A percentile compares a stretch with the other conserved stretches of the same genome.
Conservation (phyloP, 2,797 vertebrate genomes). For the Micromesistius poutassou region DNA sequence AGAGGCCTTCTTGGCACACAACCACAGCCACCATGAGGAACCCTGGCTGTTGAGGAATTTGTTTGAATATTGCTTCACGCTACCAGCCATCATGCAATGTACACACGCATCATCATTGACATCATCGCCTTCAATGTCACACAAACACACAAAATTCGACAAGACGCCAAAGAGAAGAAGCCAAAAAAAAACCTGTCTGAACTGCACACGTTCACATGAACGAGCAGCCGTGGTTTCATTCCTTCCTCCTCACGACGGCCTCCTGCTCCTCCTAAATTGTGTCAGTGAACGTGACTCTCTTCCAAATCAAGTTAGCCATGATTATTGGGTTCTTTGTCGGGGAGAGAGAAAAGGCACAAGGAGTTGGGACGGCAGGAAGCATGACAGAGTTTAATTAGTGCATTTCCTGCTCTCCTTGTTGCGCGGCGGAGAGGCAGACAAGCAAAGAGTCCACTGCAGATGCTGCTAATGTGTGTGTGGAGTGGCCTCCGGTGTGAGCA, state of each 20-base stretch:
- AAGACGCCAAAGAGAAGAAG: too few relatives aligned
- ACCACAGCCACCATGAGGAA: slow-evolving; percentile 11
- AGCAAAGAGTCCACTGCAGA: slow-evolving; percentile 34
- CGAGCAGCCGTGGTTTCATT: not conserved
- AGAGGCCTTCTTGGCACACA: slow-evolving; percentile 16
- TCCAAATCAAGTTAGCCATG: slow-evolving; percentile 59
- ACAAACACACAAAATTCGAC: too few relatives aligned
- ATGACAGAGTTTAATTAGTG: slow-evolving; percentile 63
- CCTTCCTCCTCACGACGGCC: not conserved
- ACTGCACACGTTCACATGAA: not conserved
- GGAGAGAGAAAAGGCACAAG: not conserved
- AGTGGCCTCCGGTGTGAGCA: slow-evolving; percentile 19
- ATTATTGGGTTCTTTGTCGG: slow-evolving; percentile 55
- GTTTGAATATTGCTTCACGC: slow-evolving; percentile 15
- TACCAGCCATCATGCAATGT: not conserved
- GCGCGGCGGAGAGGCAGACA: slow-evolving; percentile 52
- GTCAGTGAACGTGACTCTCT: slow-evolving; percentile 42
- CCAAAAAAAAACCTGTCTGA: too few relatives aligned
- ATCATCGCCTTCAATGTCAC: too few relatives aligned
- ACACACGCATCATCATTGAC: not conserved
- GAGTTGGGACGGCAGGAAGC: slow-evolving; percentile 13
- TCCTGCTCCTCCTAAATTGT: slow-evolving; percentile 11
- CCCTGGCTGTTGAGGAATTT: slow-evolving; percentile 2
- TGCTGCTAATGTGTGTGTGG: slow-evolving; percentile 55
- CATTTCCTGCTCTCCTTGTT: slow-evolving; percentile 58